These are phyloP conservation scores for Chaetodon trifasciatus DNA, from an alignment of 2,797 vertebrate species.

Conservation along the genomic window DNA sequence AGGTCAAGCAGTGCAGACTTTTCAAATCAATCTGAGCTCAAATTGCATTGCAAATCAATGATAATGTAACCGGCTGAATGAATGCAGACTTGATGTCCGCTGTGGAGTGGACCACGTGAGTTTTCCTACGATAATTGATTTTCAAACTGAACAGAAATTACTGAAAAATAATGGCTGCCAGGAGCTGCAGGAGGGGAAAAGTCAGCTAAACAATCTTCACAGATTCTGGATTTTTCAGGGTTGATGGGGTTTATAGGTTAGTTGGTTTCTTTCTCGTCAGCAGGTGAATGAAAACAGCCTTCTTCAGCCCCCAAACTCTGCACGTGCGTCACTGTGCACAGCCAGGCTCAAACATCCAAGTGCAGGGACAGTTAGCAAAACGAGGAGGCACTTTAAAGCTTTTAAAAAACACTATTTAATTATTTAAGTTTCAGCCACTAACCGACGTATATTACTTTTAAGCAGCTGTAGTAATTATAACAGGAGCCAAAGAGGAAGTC, in stretches of 20 bases:
- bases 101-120: not conserved
- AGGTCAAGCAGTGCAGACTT: conserved; percentile 1
- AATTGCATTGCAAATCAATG: not conserved
- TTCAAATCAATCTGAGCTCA: not conserved
- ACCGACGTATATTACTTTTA: too few species aligned
- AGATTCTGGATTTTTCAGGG: too few species aligned
- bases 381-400: not conserved
- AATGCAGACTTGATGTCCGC: not conserved
- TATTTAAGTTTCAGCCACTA: too few species aligned
- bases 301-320: too few species aligned
- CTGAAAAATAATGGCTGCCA: too few species aligned
- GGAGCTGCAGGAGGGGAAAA: too few species aligned
- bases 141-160: not conserved
- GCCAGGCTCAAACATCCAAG: not conserved
- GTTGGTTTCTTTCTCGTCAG: not conserved
- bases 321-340: too few species aligned
- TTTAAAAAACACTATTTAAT: too few species aligned
- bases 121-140: not conserved
- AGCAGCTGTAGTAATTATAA: too few species aligned
- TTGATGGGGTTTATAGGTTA: too few species aligned
- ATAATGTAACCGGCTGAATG: not conserved
- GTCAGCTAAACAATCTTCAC: too few species aligned
- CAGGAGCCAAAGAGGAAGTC: not conserved
- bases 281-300: not conserved
- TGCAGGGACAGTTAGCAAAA: not conserved